phyloP scores from a whole-genome alignment of 2,888 invertebrate species.

The Pandemis corylana region DNA sequence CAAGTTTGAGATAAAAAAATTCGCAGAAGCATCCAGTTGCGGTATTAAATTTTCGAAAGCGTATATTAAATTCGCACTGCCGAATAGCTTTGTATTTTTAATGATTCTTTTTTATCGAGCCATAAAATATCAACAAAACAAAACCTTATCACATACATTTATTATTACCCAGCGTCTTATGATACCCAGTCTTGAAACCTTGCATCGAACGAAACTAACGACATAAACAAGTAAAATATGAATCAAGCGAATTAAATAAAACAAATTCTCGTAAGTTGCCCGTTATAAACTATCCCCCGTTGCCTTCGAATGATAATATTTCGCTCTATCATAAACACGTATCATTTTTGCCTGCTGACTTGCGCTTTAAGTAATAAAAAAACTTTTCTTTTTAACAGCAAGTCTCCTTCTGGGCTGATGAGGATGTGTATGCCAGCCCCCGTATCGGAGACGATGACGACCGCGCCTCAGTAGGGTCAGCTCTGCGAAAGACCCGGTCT shows the following conservation, averaged over 20 bases:
- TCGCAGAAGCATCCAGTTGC: constrained; percentile 4
- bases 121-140: neutral
- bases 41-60: constrained; percentile 29
- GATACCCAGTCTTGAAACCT: neutral
- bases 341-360: too few relatives aligned
- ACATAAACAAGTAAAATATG: too few relatives aligned
- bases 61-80: constrained; percentile 10
- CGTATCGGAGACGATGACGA: constrained; percentile 88
- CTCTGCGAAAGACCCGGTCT: constrained; percentile 93
- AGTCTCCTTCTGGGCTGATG: constrained; percentile 92
- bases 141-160: neutral
- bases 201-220: neutral
- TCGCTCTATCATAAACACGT: too few relatives aligned
- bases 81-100: neutral
- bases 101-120: neutral
- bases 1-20: constrained; percentile 5
- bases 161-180: too few relatives aligned
- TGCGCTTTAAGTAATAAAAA: neutral
- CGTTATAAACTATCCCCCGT: too few relatives aligned
- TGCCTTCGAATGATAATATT: too few relatives aligned
- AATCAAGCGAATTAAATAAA: too few relatives aligned
- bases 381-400: constrained; percentile 79
- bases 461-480: constrained; percentile 90
- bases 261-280: too few relatives aligned
- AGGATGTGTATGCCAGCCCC: constrained; percentile 89